Percentiles rank a stretch among this genome's conserved stretches.
Conservation (phyloP, 2,113 vertebrate genomes). For the Anoura caudifer region DNA sequence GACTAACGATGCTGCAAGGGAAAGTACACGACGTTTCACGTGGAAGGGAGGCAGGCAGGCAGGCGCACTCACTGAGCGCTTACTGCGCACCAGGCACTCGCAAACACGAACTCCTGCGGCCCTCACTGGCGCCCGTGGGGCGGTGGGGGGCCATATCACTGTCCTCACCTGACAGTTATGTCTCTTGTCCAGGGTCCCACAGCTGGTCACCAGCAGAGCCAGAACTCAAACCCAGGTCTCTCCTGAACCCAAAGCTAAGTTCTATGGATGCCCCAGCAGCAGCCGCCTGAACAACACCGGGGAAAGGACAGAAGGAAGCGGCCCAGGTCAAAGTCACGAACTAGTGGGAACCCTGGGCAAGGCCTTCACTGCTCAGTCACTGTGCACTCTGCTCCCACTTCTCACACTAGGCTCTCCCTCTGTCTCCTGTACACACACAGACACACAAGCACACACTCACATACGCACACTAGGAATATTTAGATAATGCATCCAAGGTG, state of each 20-base stretch:
- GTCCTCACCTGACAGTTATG: neutral
- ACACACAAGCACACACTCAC: neutral
- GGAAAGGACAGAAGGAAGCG: neutral
- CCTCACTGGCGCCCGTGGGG: neutral
- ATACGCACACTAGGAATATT: neutral
- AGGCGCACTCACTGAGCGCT: fast-evolving
- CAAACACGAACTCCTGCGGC: fast-evolving
- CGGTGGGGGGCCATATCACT: fast-evolving
- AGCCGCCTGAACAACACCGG: neutral
- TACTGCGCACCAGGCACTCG: fast-evolving
- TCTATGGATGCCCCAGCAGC: fast-evolving
- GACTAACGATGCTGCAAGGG: neutral
- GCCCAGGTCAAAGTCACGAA: fast-evolving
- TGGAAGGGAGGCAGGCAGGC: neutral
- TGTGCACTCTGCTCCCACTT: too few relatives aligned
- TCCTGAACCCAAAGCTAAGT: neutral
- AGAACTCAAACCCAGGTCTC: neutral
- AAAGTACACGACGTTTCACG: too few relatives aligned
- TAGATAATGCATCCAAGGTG: neutral
- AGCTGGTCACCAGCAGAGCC: neutral
- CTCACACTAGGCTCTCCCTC: neutral
- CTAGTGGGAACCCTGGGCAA: neutral
- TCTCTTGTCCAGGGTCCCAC: neutral
- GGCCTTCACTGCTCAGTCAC: neutral
- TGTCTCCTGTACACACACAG: too few relatives aligned